Evolutionary conservation across 2,888 invertebrate genomes (phyloP).

Genomic region (Emesis furor): DNA sequence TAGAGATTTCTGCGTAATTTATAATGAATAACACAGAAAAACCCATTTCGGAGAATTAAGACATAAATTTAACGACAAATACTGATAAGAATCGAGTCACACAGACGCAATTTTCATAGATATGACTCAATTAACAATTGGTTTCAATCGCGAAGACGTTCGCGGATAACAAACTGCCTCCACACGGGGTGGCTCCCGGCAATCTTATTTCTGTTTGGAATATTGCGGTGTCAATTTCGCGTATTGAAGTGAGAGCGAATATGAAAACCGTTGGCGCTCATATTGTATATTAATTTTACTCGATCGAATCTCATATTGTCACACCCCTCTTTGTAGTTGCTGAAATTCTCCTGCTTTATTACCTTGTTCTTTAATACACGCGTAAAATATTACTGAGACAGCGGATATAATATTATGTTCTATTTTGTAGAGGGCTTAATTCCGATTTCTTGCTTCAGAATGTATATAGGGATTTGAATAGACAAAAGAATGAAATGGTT

Average conservation of each 20-base stretch:
- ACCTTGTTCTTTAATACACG: slow-evolving; percentile 41
- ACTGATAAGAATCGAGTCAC: slow-evolving; percentile 90
- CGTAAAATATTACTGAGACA: slow-evolving; percentile 1
- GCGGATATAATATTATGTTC: neutral
- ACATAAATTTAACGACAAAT: slow-evolving; percentile 90
- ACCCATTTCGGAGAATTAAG: slow-evolving; percentile 83
- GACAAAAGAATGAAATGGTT: too few relatives aligned
- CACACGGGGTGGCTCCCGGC: slow-evolving; percentile 84
- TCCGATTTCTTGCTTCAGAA: too few relatives aligned
- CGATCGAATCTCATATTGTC: slow-evolving; percentile 79
- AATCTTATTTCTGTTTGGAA: slow-evolving; percentile 92
- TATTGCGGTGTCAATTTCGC: slow-evolving; percentile 92
- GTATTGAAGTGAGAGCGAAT: slow-evolving; percentile 89
- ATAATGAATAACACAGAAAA: slow-evolving; percentile 10
- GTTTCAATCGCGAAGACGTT: slow-evolving; percentile 91
- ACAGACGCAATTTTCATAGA: slow-evolving; percentile 91
- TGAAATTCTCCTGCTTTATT: slow-evolving; percentile 59
- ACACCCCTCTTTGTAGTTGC: slow-evolving; percentile 68
- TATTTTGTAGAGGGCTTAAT: neutral
- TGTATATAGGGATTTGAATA: too few relatives aligned
- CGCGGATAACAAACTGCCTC: slow-evolving; percentile 90
- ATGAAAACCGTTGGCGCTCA: slow-evolving; percentile 83
- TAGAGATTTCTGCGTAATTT: neutral
- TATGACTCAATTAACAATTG: slow-evolving; percentile 92
- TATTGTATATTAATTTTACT: slow-evolving; percentile 86